phyloP scores from a whole-genome alignment of 1,140 invertebrate genomes.

The Thaumetopoea pityocampa region DNA sequence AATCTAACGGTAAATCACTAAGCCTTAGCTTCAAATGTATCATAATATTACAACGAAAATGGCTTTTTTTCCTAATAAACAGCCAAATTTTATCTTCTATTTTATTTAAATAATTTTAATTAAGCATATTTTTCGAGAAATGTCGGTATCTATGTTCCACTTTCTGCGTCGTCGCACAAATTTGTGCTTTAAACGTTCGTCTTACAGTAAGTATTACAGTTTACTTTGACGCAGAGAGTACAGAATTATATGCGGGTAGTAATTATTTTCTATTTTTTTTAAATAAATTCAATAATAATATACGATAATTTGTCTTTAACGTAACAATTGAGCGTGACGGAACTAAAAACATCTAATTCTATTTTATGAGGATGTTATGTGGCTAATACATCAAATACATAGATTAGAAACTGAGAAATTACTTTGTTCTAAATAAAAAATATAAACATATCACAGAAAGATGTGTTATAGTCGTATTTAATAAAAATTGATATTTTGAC shows the following conservation, averaged over 20 bases:
- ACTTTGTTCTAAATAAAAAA: slow-evolving; percentile 51
- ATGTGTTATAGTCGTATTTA: slow-evolving; percentile 32
- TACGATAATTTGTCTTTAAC: slow-evolving; percentile 12
- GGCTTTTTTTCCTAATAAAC: slow-evolving; percentile 16
- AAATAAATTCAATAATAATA: slow-evolving; percentile 13
- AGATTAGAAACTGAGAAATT: slow-evolving; percentile 24
- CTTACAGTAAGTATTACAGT: too few species aligned
- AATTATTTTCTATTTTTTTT: too few species aligned
- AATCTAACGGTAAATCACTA: slow-evolving; percentile 59
- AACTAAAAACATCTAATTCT: slow-evolving; percentile 22
- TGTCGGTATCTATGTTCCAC: too few species aligned
- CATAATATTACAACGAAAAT: slow-evolving; percentile 33
- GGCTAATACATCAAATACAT: slow-evolving; percentile 40
- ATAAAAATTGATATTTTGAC: slow-evolving; percentile 46
- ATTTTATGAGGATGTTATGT: slow-evolving; percentile 54
- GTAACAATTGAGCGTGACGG: slow-evolving; percentile 16
- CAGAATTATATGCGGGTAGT: too few species aligned
- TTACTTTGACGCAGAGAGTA: too few species aligned
- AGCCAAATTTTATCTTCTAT: slow-evolving; percentile 14
- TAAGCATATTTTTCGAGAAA: slow-evolving; percentile 6
- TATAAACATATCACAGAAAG: slow-evolving; percentile 63
- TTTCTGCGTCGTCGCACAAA: too few species aligned
- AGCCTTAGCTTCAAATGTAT: slow-evolving; percentile 36
- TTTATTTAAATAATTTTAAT: slow-evolving; percentile 14
- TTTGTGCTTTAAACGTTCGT: too few species aligned